Evolutionary conservation across 2,888 invertebrate genomes (phyloP).

Genomic region (Aleiodes alternator): DNA sequence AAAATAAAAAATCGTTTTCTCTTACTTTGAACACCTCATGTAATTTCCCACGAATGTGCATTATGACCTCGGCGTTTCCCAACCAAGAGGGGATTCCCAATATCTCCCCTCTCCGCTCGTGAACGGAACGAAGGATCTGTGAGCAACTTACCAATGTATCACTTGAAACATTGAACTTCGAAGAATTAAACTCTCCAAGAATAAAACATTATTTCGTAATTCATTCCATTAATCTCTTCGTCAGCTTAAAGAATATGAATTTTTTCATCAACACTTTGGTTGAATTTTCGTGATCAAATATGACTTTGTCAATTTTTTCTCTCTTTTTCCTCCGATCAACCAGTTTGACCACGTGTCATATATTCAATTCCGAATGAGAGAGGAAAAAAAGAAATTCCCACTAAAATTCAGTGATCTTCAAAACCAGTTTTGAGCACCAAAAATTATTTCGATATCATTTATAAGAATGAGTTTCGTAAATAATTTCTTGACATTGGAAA

Average conservation of each 20-base stretch:
- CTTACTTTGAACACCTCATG: no score
- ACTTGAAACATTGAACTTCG: slow-evolving; percentile 15
- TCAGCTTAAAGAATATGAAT: no score
- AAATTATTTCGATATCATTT: background rate
- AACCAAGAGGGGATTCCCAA: slow-evolving; percentile 19
- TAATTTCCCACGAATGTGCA: slow-evolving; percentile 12
- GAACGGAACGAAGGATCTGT: background rate
- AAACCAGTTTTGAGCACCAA: slow-evolving; percentile 10
- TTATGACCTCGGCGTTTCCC: slow-evolving; percentile 35
- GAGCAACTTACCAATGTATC: background rate
- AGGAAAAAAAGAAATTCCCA: background rate
- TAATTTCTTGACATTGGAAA: no score
- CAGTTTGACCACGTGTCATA: slow-evolving; percentile 3
- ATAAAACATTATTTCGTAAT: no score
- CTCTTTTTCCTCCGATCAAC: background rate
- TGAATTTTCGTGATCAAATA: background rate
- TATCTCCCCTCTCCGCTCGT: slow-evolving; percentile 1
- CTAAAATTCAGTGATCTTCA: background rate
- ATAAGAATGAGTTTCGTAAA: background rate
- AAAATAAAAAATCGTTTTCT: no score
- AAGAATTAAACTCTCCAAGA: background rate
- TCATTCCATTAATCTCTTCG: no score
- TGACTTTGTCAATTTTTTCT: background rate
- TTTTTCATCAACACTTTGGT: background rate
- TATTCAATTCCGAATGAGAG: background rate